Evolutionary conservation across 1,140 invertebrate species (phyloP), one percentile per base, ranked within the genome.

Genomic region (Lanistes nyassanus): DNA sequence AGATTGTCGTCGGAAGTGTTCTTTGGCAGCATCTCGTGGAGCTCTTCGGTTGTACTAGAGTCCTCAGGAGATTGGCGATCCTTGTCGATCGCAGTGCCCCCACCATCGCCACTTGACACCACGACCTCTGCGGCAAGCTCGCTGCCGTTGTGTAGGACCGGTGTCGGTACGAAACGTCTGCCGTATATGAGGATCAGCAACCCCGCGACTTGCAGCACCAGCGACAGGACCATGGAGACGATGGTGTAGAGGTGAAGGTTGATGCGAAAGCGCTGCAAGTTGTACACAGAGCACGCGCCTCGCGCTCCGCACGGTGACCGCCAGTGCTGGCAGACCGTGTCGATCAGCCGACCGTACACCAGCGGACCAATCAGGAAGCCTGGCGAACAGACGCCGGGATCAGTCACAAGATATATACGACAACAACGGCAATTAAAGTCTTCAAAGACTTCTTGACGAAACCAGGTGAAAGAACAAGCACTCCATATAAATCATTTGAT

Each of bases 251-350:
- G 34, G 29, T 79, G 77, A 23, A 79, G 26, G 31, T 75, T 71
- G 26, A 68, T 21, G 47, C 74, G 31, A 23, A 75, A 68, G 60
- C 62, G 56, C 19, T 75, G 23, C 7, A 66, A 67, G 53, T 79
- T 69, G 53, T 79, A 79, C n/a, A 79, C n/a, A 2, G 58, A 37
- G 62, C 77, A 79, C 51, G 56, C 56, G 31, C 77, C 74, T 36
- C 23, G 26, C 4, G 64, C 62, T 0, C 60, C 74, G 68, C 69
- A 75, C 19, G 39, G 39, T 16, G 51, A 21, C 1, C 58, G 39
- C 77, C 73, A 72, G 23, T 65, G 31, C 4, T 66, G n/a, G 62
- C 77, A 79, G 3, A 65, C 36, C 13, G 62, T 53, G 51, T 79
- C 77, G 42, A 79, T 36, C 5, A 79, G 16, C 6, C 26, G 23